Conservation (phyloP, 2,113 vertebrate genomes). For the Sus scrofa region T2T-Sscrofa CM000824.6:137508501-137509000, state of each 20-base stretch:
- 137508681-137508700: constrained; percentile 30
- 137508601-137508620: background rate
- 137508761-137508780: background rate
- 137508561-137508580: constrained; percentile 36
- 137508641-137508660: background rate
- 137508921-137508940: constrained; percentile 62
- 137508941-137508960: background rate
- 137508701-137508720: background rate
- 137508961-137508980: constrained; percentile 60
- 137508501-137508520: background rate
- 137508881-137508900: constrained; percentile 46
- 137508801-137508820: background rate
- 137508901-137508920: constrained; percentile 58
- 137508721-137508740: background rate
- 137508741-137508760: background rate
- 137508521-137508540: constrained; percentile 18
- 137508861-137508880: background rate
- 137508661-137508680: background rate
- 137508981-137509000: constrained; percentile 71
- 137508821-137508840: background rate
- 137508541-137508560: constrained; percentile 56
- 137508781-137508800: background rate
- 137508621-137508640: background rate
- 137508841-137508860: background rate
- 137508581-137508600: constrained; percentile 10